These are phyloP conservation scores for Noctilio leporinus DNA, from an alignment of 2,113 vertebrate genomes.

Conservation along the genomic window DNA sequence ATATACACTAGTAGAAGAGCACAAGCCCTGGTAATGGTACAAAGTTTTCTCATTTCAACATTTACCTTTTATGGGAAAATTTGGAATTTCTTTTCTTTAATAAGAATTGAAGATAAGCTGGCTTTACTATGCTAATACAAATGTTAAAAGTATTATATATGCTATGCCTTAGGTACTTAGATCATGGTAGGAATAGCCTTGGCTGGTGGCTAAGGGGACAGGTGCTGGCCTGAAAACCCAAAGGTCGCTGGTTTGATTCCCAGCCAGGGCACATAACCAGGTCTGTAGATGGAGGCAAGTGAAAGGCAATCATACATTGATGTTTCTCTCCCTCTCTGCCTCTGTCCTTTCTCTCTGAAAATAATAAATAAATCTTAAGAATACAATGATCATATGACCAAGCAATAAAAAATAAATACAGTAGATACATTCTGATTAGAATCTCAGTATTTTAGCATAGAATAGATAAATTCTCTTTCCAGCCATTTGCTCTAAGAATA, in stretches of 20 bases:
- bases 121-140: neutral
- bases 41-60: constrained; percentile 43
- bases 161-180: neutral
- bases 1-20: neutral
- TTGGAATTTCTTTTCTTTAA: constrained; percentile 36
- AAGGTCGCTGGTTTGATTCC: too few species aligned
- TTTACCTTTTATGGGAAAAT: constrained; percentile 35
- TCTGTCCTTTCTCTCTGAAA: too few species aligned
- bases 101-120: constrained; percentile 53
- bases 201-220: too few species aligned
- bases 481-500: constrained; percentile 28
- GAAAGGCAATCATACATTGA: too few species aligned
- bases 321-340: too few species aligned
- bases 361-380: too few species aligned
- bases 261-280: too few species aligned
- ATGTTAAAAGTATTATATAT: constrained; percentile 41
- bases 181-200: constrained; percentile 51
- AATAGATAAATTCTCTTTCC: neutral
- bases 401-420: too few species aligned
- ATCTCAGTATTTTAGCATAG: constrained; percentile 22
- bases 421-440: constrained; percentile 62
- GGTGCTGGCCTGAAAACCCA: too few species aligned
- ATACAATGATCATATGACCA: too few species aligned
- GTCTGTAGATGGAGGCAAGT: too few species aligned
- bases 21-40: neutral